Conservation (phyloP, 2,888 invertebrate species). For the Amiota communis region DNA sequence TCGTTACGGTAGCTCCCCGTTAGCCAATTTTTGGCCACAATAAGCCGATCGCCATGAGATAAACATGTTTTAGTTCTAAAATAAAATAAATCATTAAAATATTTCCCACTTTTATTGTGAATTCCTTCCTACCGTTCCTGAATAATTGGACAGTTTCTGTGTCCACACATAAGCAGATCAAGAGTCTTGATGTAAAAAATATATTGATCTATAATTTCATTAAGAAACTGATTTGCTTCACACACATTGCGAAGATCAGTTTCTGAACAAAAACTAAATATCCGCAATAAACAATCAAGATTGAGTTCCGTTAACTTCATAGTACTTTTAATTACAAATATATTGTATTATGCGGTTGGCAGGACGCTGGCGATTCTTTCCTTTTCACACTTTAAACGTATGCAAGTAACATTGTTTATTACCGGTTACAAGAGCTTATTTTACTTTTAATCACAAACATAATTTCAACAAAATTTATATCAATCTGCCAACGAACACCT, state of each 20-base stretch:
- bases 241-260: constrained; percentile 74
- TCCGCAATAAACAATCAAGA: constrained; percentile 73
- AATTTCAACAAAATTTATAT: too few species aligned
- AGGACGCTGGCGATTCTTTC: too few species aligned
- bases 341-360: neutral
- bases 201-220: constrained; percentile 73
- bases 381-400: too few species aligned
- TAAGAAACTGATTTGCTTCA: constrained; percentile 74
- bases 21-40: constrained; percentile 76
- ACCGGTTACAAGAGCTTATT: too few species aligned
- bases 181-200: constrained; percentile 65
- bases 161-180: constrained; percentile 70
- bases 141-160: constrained; percentile 60
- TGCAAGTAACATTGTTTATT: too few species aligned
- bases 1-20: constrained; percentile 75
- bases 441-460: too few species aligned
- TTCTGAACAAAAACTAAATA: constrained; percentile 75
- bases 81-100: neutral
- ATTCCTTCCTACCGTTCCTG: constrained; percentile 52
- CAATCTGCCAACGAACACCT: too few species aligned
- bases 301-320: constrained; percentile 64
- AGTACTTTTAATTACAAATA: constrained; percentile 11
- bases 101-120: neutral
- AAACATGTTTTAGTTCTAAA: neutral
- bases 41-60: constrained; percentile 65